A percentile compares a stretch with the other conserved stretches of the same genome.
Conservation (phyloP, 1,140 invertebrate species). For the Heliconius hewitsoni region DNA sequence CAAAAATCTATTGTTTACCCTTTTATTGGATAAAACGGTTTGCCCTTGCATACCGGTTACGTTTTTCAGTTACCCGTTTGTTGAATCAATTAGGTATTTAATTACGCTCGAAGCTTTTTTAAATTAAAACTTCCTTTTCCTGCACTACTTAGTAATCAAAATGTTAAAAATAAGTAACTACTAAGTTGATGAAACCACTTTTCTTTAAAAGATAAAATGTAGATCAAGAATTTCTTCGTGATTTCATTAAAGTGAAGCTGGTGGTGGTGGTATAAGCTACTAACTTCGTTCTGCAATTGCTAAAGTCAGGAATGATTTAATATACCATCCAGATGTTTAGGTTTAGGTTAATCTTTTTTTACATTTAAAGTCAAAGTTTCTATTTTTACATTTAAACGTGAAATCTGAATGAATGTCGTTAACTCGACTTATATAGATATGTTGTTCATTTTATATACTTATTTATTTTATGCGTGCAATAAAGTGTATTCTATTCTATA, state of each 20-base stretch:
- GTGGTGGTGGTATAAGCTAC: background rate
- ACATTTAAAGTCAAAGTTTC: background rate
- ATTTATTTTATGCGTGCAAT: too few relatives aligned
- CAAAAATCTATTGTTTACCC: conserved; percentile 30
- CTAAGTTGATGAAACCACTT: background rate
- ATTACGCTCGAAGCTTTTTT: background rate
- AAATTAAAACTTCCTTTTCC: background rate
- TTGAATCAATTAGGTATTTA: conserved; percentile 22
- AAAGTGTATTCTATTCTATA: too few relatives aligned
- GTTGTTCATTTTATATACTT: background rate
- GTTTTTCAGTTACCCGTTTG: conserved; percentile 21
- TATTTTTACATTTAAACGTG: background rate
- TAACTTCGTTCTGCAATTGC: too few relatives aligned
- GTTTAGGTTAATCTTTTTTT: too few relatives aligned
- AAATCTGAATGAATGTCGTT: background rate
- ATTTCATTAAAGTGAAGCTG: background rate
- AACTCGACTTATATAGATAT: background rate
- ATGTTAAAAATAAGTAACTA: background rate
- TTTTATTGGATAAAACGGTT: conserved; percentile 31
- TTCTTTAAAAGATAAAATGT: background rate
- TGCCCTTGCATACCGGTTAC: background rate
- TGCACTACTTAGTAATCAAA: background rate
- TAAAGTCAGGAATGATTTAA: too few relatives aligned
- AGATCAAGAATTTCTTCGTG: background rate
- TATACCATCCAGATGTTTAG: too few relatives aligned